Evolutionary conservation across 2,797 vertebrate species (phyloP).

Genomic region (Orientallactaga sibirica): DNA sequence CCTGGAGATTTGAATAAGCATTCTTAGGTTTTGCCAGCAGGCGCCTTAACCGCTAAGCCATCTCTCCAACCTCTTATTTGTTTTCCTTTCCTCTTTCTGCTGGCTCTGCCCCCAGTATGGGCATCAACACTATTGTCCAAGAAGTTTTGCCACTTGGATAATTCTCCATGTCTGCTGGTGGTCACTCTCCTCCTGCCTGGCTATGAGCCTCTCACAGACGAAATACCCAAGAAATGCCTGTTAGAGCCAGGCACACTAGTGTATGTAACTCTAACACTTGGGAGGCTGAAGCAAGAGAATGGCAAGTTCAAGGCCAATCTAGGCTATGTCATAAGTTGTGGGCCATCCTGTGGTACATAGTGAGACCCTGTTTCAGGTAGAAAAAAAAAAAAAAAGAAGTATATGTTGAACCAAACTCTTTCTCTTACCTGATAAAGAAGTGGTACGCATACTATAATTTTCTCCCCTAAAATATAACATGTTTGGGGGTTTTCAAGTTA

Average conservation of each 20-base stretch:
- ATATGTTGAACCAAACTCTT: background rate
- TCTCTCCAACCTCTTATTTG: too few relatives aligned
- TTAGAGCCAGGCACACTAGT: background rate
- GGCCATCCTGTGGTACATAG: background rate
- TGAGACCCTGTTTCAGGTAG: background rate
- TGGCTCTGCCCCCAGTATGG: background rate
- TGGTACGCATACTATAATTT: background rate
- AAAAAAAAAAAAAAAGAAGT: too few relatives aligned
- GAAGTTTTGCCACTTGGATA: background rate
- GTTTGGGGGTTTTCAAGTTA: background rate
- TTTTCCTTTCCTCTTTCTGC: rapidly evolving
- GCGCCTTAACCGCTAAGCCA: too few relatives aligned
- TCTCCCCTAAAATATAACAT: background rate
- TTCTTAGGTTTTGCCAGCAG: too few relatives aligned
- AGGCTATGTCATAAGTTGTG: too few relatives aligned
- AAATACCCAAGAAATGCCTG: background rate
- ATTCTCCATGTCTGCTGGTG: background rate
- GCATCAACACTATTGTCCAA: background rate
- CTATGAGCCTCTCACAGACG: background rate
- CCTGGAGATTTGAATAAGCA: too few relatives aligned
- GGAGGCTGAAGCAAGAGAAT: background rate
- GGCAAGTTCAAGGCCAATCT: background rate
- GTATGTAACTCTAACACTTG: background rate
- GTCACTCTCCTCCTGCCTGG: background rate
- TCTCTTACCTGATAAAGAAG: background rate